Conservation (phyloP, 2,113 vertebrate genomes). For the Hippocampus mohnikei region DNA sequence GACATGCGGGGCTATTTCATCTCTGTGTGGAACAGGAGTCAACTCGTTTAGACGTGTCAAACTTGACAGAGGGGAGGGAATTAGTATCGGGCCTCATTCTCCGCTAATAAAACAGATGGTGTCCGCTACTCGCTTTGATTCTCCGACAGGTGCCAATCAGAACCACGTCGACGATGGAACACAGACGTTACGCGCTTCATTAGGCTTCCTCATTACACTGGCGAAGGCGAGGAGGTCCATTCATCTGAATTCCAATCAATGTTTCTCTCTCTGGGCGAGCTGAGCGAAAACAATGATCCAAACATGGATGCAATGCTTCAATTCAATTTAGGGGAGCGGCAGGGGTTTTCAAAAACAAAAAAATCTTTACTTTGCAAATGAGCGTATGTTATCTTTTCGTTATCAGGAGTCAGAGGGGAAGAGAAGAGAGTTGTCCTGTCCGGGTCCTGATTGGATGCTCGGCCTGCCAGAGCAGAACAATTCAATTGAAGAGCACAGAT, state of each 20-base stretch:
- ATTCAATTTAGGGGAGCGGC: background rate
- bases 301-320: conserved; percentile 36
- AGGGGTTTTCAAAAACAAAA: conserved; percentile 38
- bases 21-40: conserved; percentile 18
- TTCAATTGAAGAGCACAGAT: conserved; percentile 66
- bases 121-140: conserved; percentile 48
- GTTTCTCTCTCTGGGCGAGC: conserved; percentile 44
- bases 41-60: conserved; percentile 29
- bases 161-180: conserved; percentile 36
- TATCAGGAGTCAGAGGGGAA: conserved; percentile 66
- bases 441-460: conserved; percentile 62
- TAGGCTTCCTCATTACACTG: conserved; percentile 56
- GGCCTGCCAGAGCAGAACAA: conserved; percentile 63
- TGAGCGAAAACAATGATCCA: conserved; percentile 59
- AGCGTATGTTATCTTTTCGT: conserved; percentile 52
- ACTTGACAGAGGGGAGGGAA: conserved; percentile 34
- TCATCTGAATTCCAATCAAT: conserved; percentile 63
- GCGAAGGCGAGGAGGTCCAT: conserved; percentile 20
- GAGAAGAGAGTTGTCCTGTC: conserved; percentile 59
- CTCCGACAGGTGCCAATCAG: conserved; percentile 60
- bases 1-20: conserved; percentile 33
- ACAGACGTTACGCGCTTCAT: conserved; percentile 54
- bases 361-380: conserved; percentile 68
- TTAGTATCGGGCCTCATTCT: conserved; percentile 25
- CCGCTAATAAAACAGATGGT: conserved; percentile 48